These are phyloP conservation scores for Pelochelys cantorii DNA, from an alignment of 2,797 vertebrate species.

Conservation along the genomic window DNA sequence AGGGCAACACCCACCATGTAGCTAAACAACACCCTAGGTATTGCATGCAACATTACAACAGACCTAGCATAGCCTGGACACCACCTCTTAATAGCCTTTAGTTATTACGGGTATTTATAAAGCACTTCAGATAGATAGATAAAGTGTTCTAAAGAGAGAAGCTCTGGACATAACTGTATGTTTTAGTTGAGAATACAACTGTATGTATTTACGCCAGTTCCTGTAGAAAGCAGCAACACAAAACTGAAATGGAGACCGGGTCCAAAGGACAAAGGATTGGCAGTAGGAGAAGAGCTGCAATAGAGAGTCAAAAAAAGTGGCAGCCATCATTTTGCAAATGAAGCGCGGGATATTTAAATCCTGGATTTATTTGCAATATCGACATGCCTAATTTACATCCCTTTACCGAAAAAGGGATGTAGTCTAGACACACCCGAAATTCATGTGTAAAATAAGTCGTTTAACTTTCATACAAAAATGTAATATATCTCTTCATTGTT, in stretches of 20 bases:
- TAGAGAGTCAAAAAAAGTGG: conserved; percentile 19
- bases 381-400: no score
- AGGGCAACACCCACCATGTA: background rate
- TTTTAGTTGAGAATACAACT: background rate
- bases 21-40: background rate
- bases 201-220: conserved; percentile 19
- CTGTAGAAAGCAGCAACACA: conserved; percentile 4
- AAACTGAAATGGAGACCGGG: conserved; percentile 34
- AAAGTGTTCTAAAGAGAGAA: fast-evolving
- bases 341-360: no score
- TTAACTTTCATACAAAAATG: background rate
- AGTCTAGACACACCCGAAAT: no score
- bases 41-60: background rate
- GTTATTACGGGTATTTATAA: background rate
- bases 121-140: background rate
- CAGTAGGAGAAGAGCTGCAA: background rate
- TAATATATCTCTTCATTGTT: fast-evolving
- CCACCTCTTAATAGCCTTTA: background rate
- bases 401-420: no score
- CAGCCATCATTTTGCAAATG: no score
- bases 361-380: no score
- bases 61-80: fast-evolving
- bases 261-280: conserved; percentile 59
- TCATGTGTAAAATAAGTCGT: background rate
- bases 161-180: background rate